A percentile compares a stretch with the other conserved stretches of the same genome.
These are phyloP conservation scores for Drosophila prosaltans DNA, from an alignment of 1,140 invertebrate genomes.

Conservation along the genomic window DNA sequence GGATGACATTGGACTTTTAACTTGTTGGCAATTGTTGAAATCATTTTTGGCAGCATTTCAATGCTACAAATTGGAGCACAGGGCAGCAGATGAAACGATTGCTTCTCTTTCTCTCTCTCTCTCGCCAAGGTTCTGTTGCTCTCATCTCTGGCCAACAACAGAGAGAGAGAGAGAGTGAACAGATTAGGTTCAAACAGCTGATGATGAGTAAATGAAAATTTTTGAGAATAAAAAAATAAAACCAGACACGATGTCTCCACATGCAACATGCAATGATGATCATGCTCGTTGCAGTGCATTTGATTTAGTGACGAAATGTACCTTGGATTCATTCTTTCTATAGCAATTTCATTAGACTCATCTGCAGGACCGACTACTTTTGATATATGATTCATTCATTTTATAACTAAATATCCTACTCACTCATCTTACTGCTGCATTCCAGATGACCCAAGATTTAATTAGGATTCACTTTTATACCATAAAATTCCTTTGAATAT, in stretches of 20 bases:
- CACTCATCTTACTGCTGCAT: too few relatives aligned
- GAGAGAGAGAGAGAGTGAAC: not conserved
- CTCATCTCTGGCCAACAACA: not conserved
- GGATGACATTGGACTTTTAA: slow-evolving; percentile 73
- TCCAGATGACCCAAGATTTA: too few relatives aligned
- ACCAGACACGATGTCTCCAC: slow-evolving; percentile 62
- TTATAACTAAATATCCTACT: too few relatives aligned
- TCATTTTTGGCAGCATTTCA: slow-evolving; percentile 67
- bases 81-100: slow-evolving; percentile 11
- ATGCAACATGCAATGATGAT: slow-evolving; percentile 32
- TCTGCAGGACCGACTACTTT: too few relatives aligned
- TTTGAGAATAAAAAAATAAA: slow-evolving; percentile 22
- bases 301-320: not conserved
- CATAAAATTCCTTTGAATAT: too few relatives aligned
- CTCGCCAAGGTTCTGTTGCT: not conserved
- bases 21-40: slow-evolving; percentile 38
- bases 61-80: slow-evolving; percentile 48
- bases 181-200: slow-evolving; percentile 26
- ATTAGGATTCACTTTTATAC: too few relatives aligned
- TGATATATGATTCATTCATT: too few relatives aligned
- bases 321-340: too few relatives aligned
- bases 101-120: slow-evolving; percentile 12
- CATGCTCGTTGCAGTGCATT: slow-evolving; percentile 39
- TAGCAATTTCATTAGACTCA: too few relatives aligned
- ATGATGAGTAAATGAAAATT: slow-evolving; percentile 12